phyloP scores from a whole-genome alignment of 2,888 invertebrate species.

The Hypselothyrea guttata region DNA sequence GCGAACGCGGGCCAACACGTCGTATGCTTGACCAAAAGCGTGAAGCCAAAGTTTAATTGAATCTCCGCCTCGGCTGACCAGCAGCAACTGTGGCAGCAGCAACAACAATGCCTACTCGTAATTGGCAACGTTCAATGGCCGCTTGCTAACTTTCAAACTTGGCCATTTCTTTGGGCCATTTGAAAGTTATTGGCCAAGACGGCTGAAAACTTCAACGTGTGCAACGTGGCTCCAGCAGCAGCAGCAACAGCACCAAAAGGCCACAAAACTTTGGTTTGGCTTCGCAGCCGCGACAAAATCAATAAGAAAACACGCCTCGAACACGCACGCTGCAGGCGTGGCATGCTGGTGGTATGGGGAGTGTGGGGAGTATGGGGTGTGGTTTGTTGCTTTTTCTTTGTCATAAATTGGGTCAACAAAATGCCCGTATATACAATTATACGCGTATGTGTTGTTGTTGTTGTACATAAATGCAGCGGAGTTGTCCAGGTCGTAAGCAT shows the following conservation, averaged over 20 bases:
- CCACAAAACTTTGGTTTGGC: conserved; percentile 24
- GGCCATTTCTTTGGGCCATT: conserved; percentile 56
- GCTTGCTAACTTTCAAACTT: conserved; percentile 66
- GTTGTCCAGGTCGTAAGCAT: conserved; percentile 28
- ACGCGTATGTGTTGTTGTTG: conserved; percentile 25
- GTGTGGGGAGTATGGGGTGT: conserved; percentile 11
- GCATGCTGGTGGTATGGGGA: conserved; percentile 11
- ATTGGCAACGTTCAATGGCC: conserved; percentile 64
- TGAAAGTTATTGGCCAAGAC: conserved; percentile 69
- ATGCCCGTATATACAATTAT: conserved; percentile 61
- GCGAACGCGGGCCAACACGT: conserved; percentile 38
- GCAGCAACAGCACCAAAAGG: conserved; percentile 12
- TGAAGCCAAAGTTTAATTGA: conserved; percentile 76
- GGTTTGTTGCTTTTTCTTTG: conserved; percentile 36
- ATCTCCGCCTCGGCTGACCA: conserved; percentile 40
- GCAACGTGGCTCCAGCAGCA: conserved; percentile 8
- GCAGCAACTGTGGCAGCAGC: conserved; percentile 17
- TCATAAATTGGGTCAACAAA: conserved; percentile 71
- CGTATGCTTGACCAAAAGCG: conserved; percentile 68
- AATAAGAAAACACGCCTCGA: conserved; percentile 40
- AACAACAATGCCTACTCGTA: conserved; percentile 19
- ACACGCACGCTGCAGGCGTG: conserved; percentile 33
- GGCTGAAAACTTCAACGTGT: conserved; percentile 28
- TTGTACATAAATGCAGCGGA: conserved; percentile 51
- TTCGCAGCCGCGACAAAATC: conserved; percentile 39